Conservation (phyloP, 2,888 invertebrate genomes). For the Cantharis rufa region DNA sequence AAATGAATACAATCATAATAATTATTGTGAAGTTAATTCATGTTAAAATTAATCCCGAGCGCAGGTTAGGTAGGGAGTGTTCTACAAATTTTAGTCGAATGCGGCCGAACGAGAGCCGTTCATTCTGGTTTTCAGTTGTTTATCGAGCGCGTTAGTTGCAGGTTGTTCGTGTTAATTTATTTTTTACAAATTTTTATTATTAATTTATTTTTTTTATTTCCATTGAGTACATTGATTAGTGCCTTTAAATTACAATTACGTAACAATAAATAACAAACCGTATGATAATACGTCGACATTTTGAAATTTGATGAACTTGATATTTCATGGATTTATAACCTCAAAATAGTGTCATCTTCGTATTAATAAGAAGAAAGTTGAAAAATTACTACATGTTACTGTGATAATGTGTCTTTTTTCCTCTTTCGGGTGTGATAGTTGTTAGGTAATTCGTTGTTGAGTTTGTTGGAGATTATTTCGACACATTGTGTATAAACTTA, state of each 20-base stretch:
- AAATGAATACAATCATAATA: background rate
- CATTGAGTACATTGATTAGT: background rate
- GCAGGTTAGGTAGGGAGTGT: background rate
- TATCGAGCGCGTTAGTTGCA: background rate
- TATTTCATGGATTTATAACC: slow-evolving; percentile 21
- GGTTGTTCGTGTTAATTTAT: background rate
- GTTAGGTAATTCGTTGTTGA: background rate
- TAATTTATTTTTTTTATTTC: background rate
- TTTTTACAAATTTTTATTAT: background rate
- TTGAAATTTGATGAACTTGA: slow-evolving; percentile 1
- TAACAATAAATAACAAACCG: background rate
- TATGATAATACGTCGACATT: background rate
- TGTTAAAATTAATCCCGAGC: background rate
- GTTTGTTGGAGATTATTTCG: slow-evolving; percentile 8
- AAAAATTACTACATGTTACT: slow-evolving; percentile 11
- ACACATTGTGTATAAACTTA: slow-evolving; percentile 12
- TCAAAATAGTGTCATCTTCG: slow-evolving; percentile 24
- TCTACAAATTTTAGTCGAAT: background rate
- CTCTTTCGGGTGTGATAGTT: slow-evolving; percentile 17
- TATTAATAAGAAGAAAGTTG: background rate
- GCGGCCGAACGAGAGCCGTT: background rate
- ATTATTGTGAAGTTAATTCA: background rate
- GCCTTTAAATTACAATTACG: background rate
- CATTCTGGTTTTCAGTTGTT: background rate
- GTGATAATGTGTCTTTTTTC: slow-evolving; percentile 23